Conservation (phyloP, 2,797 vertebrate species). For the Falco rusticolus region DNA sequence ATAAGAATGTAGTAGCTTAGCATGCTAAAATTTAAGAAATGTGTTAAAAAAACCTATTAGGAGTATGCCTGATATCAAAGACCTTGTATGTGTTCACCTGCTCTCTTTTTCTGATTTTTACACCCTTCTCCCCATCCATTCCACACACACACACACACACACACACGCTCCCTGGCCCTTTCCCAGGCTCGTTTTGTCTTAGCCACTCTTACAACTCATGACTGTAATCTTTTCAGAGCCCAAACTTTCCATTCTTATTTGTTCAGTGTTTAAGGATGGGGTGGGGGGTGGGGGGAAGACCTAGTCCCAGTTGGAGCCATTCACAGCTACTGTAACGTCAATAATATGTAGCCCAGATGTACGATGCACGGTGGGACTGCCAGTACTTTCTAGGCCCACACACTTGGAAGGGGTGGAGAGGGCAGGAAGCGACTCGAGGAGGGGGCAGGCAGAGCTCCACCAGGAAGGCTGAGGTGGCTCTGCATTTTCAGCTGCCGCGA, state of each 20-base stretch:
- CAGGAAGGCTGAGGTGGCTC: neutral
- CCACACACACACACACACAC: too few species aligned
- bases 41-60: neutral
- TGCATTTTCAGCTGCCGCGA: neutral
- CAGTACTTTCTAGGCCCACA: slow-evolving; percentile 59
- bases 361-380: slow-evolving; percentile 31
- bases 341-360: slow-evolving; percentile 5
- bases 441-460: slow-evolving; percentile 2
- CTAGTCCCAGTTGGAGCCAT: neutral
- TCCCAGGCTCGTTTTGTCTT: neutral
- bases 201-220: neutral
- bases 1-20: neutral
- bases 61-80: neutral
- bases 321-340: neutral
- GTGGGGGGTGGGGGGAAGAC: neutral
- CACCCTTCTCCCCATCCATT: neutral
- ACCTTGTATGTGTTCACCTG: neutral
- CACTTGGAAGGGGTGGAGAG: slow-evolving; percentile 18
- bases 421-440: slow-evolving; percentile 2
- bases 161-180: neutral
- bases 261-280: neutral
- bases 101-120: neutral
- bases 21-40: neutral
- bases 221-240: neutral
- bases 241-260: neutral